These are phyloP conservation scores for Tetropium fuscum DNA, from an alignment of 2,888 invertebrate genomes.

Conservation along the genomic window DNA sequence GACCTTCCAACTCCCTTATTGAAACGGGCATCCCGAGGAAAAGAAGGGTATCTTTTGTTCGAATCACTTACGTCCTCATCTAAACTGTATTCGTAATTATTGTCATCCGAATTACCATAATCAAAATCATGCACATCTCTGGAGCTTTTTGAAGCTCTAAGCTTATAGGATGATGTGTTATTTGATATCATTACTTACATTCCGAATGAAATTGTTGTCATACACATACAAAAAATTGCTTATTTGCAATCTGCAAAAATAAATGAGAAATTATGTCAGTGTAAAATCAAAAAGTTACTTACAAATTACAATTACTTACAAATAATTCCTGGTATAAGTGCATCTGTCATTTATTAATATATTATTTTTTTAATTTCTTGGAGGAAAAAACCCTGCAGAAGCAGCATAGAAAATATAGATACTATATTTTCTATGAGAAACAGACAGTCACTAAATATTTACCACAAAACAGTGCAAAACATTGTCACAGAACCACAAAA, in stretches of 20 bases:
- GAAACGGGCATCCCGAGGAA: constrained; percentile 44
- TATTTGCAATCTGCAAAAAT: not conserved
- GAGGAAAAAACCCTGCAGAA: constrained; percentile 1
- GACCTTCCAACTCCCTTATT: constrained; percentile 47
- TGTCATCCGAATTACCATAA: constrained; percentile 68
- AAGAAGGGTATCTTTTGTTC: constrained; percentile 41
- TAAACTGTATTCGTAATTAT: constrained; percentile 57
- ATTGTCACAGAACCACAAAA: too few species aligned
- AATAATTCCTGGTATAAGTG: constrained; percentile 10
- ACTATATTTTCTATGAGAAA: too few species aligned
- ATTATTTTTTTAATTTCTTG: not conserved
- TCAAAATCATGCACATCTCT: constrained; percentile 64
- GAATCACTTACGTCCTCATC: constrained; percentile 59
- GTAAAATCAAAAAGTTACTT: not conserved
- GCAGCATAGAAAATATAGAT: too few species aligned
- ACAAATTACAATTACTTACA: too few species aligned
- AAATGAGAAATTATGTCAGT: not conserved
- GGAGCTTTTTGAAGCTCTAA: constrained; percentile 72
- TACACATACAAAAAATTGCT: constrained; percentile 6
- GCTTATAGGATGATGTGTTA: constrained; percentile 70
- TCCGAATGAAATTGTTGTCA: constrained; percentile 47
- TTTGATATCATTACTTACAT: constrained; percentile 77
- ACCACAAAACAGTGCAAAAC: too few species aligned
- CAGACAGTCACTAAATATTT: too few species aligned
- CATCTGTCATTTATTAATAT: constrained; percentile 12